Evolutionary conservation across 2,797 vertebrate species (phyloP), one percentile per base, ranked within the genome.

Genomic region (Etheostoma perlongum): DNA sequence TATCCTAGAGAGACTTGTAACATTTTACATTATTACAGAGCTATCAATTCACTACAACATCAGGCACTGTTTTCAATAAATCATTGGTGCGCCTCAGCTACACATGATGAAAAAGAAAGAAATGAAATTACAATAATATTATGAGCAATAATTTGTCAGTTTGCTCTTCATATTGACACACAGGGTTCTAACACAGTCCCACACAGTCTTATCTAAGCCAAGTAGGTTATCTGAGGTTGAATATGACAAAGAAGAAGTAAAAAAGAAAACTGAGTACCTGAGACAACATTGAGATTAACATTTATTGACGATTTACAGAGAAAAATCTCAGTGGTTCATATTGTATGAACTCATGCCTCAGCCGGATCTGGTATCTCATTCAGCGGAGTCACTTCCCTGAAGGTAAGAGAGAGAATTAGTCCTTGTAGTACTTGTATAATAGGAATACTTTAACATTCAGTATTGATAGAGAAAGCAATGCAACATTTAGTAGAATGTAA

Each of bases 351-450:
- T 70, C 54, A 69, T 47, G 18, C 21, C 33, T 57, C 57, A 61
- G 21, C 46, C 64, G 47, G 69, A 59, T 53, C 18, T 44, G 30
- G 54, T 44, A 5, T 42, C 33, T 90, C 72, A 93, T 64, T 92
- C 91, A 67, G 91, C 89, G 40, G 88, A 82, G 52, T 93, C 90
- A 76, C 63, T 79, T 76, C 91, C 92, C 92, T 92, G 70, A 67
- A 85, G 81, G 10, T 40, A 25, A 76, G 8, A 72, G 13, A 79
- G 16, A 72, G 12, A 21, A 57, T 61, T 11, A 54, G 2, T 61
- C 27, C 4, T 72, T 49, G 1, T 5, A 21, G 15, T 47, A 13
- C 53, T 62, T 63, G 7, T 27, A 57, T 13, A 19, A 2, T 14
- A 64, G 10, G 1, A 67, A 47, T 55, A 64, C 6, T 49, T 15